These are phyloP conservation scores for Engystomops pustulosus DNA, from an alignment of 2,113 vertebrate genomes.

Conservation along the genomic window DNA sequence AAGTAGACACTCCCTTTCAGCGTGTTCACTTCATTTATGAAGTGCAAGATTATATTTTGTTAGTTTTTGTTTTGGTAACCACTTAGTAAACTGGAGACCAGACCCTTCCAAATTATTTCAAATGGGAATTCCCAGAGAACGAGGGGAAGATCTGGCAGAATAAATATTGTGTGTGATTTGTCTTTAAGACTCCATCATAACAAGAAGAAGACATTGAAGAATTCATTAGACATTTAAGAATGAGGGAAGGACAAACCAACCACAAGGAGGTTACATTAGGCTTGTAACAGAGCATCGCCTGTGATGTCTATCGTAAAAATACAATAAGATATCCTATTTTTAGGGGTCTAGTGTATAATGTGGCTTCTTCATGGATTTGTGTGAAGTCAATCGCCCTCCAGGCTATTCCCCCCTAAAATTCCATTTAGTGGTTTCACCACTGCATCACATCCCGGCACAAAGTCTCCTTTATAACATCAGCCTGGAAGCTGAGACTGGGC, in stretches of 20 bases:
- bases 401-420: conserved; percentile 51
- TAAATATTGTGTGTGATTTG: not conserved
- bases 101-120: not conserved
- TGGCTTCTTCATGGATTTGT: conserved; percentile 7
- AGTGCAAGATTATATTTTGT: not conserved
- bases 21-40: not conserved
- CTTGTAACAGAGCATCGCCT: not conserved
- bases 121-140: conserved; percentile 3
- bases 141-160: not conserved
- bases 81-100: not conserved
- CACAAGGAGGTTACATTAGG: not conserved
- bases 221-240: conserved; percentile 35
- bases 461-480: conserved; percentile 54
- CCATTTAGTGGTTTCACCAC: conserved; percentile 44
- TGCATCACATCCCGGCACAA: conserved; percentile 43
- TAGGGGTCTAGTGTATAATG: conserved; percentile 4
- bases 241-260: conserved; percentile 44
- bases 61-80: not conserved
- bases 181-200: conserved; percentile 43
- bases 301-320: conserved; percentile 4
- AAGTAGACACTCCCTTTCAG: not conserved
- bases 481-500: conserved; percentile 45
- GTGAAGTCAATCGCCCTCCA: conserved; percentile 27
- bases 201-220: conserved; percentile 38
- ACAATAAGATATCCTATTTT: not conserved